phyloP scores from a whole-genome alignment of 2,113 vertebrate genomes.

The Scomber scombrus region DNA sequence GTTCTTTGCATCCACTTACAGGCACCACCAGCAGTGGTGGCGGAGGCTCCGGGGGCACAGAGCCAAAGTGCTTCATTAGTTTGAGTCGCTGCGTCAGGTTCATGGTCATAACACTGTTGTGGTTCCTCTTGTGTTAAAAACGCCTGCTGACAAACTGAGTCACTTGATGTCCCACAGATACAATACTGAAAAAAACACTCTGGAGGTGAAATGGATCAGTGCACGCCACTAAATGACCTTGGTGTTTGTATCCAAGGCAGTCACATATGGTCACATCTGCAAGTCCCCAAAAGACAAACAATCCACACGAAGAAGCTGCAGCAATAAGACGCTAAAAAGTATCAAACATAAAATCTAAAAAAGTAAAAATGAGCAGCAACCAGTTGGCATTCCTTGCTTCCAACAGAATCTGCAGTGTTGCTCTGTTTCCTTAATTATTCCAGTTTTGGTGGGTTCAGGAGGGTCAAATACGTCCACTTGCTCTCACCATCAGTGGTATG shows the following conservation, averaged over 20 bases:
- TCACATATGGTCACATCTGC: background rate
- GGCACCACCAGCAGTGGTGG: constrained; percentile 77
- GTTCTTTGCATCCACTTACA: constrained; percentile 67
- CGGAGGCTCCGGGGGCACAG: constrained; percentile 64
- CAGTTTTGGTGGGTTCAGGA: background rate
- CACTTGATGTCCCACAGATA: background rate
- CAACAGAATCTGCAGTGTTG: background rate
- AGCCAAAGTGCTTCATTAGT: constrained; percentile 79
- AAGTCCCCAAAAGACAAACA: background rate
- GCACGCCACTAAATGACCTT: background rate
- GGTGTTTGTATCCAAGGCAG: constrained; percentile 2
- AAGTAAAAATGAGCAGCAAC: background rate
- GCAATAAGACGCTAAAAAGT: background rate
- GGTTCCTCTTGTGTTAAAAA: background rate
- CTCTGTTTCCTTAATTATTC: constrained; percentile 1
- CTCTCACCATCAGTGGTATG: constrained; percentile 50
- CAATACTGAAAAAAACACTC: background rate
- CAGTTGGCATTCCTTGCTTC: background rate
- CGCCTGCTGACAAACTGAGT: background rate
- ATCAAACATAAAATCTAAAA: background rate
- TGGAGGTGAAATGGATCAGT: background rate
- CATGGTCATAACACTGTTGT: constrained; percentile 45
- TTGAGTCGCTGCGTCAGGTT: constrained; percentile 75
- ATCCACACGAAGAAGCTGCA: constrained; percentile 6
- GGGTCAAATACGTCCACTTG: constrained; percentile 46